Evolutionary conservation across 2,888 invertebrate genomes (phyloP).

Genomic region (Athrips mouffetella): DNA sequence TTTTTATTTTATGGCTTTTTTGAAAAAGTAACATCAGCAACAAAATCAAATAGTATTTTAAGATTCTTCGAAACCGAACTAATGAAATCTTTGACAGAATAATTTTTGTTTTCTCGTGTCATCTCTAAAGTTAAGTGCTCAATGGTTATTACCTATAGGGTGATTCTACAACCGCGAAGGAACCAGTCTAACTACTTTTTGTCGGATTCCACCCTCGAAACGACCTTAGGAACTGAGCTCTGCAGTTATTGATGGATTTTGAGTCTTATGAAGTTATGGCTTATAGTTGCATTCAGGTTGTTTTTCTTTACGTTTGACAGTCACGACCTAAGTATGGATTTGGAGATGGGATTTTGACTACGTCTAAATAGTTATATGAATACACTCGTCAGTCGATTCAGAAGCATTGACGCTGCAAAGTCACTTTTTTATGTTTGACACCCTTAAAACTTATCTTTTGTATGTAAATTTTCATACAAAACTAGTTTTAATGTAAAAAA

Average conservation of each 20-base stretch:
- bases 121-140: conserved; percentile 45
- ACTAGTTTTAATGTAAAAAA: too few relatives aligned
- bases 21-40: too few relatives aligned
- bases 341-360: conserved; percentile 1
- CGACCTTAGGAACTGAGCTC: conserved; percentile 34
- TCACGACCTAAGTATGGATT: conserved; percentile 67
- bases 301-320: conserved; percentile 39
- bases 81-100: too few relatives aligned
- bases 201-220: conserved; percentile 66
- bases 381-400: too few relatives aligned
- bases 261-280: not conserved
- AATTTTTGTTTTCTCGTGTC: conserved; percentile 58
- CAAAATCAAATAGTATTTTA: too few relatives aligned
- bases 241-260: not conserved
- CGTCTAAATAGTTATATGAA: too few relatives aligned
- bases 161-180: not conserved
- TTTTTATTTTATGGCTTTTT: too few relatives aligned
- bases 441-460: too few relatives aligned
- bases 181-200: conserved; percentile 71
- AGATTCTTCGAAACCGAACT: too few relatives aligned
- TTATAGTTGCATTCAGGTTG: not conserved
- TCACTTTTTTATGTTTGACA: too few relatives aligned
- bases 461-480: not conserved
- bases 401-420: too few relatives aligned
- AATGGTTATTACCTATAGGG: conserved; percentile 24